Percentiles rank a stretch among this genome's conserved stretches.
Evolutionary conservation across 2,113 vertebrate genomes (phyloP).

Genomic region (Athene noctua): DNA sequence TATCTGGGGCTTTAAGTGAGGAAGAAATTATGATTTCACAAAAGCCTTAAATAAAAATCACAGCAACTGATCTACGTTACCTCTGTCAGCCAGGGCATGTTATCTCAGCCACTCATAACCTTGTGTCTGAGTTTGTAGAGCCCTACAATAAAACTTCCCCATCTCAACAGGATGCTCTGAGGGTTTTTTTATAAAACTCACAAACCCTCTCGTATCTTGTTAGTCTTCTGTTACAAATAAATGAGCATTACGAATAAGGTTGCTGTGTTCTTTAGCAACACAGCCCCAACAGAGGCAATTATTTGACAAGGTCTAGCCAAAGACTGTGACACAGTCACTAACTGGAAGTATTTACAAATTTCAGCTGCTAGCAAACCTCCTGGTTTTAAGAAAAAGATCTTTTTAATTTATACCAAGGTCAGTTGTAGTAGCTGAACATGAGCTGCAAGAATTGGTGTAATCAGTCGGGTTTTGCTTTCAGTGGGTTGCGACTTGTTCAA

Average conservation of each 20-base stretch:
- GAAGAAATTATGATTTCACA: fast-evolving
- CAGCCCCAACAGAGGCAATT: background rate
- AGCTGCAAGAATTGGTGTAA: background rate
- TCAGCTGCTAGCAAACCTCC: background rate
- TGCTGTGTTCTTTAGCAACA: background rate
- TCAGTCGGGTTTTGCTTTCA: background rate
- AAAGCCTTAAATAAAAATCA: background rate
- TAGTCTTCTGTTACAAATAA: background rate
- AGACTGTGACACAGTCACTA: fast-evolving
- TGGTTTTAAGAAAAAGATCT: background rate
- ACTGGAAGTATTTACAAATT: background rate
- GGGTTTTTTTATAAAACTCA: background rate
- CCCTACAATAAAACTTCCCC: background rate
- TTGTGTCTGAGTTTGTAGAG: background rate
- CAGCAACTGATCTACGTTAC: background rate
- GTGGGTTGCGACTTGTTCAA: background rate
- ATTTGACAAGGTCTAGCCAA: background rate
- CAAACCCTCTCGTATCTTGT: fast-evolving
- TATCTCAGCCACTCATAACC: background rate
- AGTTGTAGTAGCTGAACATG: background rate
- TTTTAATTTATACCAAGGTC: background rate
- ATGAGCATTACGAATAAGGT: background rate
- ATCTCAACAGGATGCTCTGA: background rate
- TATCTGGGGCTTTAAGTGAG: background rate
- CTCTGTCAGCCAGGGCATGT: background rate